Base-by-base conservation (phyloP, 2,113 vertebrate genomes). In the Onychorhynchus coronatus region DNA sequence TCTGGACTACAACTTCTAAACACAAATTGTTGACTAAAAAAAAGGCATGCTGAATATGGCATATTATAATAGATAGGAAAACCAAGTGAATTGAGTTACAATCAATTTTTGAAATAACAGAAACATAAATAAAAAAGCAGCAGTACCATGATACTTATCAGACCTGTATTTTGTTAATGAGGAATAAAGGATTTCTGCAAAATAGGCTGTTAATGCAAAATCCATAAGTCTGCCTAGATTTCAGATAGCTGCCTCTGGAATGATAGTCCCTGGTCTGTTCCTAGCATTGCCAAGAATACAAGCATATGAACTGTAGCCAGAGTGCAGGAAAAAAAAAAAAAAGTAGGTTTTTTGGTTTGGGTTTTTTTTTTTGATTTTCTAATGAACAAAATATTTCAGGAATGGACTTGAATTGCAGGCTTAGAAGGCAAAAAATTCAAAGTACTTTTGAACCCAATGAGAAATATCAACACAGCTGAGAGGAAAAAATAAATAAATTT, bases 201-300 rank as follows among this genome's bases (percentile, higher is more conserved):
- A 92, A 96, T 73, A 66, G 94, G 35, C 42, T 89, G 58, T 79
- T 96, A 85, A 97, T 97, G 89, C 91, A 96, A 97, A 98, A 97
- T 97, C 86, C 23, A 81, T 95, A 97, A 74, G 78, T 85, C 53
- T 88, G 68, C 66, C 90, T 81, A 61, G 62, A 61, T 27, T 79
- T 88, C 85, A 94, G 94, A 92, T 59, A 74, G 86, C 77, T 88
- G 44, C 79, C 79, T 83, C 71, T 85, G 46, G 46, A 97, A 94
- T 58, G 42, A 83, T 74, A 84, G 67, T 56, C 80, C 33, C 73
- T 82, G 53, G 42, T 67, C 50, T 84, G 17, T 49, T 96, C 50
- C 50, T 16, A 80, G 35, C 37, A 74, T 39, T 92, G 74, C 50
- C 93, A 82, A 78, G 31, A 78, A 50, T 78, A 33, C 30, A 56